phyloP scores from a whole-genome alignment of 1,140 invertebrate genomes.

The Aphelenchoides fujianensis region DNA sequence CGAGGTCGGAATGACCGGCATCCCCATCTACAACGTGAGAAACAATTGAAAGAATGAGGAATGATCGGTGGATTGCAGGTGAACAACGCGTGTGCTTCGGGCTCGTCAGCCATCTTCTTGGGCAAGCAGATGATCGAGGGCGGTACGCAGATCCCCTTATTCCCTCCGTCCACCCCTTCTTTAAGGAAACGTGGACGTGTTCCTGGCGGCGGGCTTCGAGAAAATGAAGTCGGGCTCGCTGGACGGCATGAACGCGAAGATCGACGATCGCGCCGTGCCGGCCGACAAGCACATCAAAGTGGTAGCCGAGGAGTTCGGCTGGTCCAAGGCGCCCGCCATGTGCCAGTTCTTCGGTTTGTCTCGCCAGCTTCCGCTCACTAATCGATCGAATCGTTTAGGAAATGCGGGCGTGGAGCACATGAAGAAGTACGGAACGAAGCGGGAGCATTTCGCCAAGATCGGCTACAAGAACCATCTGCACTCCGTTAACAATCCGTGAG shows the following conservation, averaged over 20 bases:
- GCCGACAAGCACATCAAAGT: slow-evolving; percentile 84
- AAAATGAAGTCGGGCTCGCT: slow-evolving; percentile 94
- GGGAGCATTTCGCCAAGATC: slow-evolving; percentile 90
- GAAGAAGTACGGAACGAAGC: slow-evolving; percentile 86
- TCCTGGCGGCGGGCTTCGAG: slow-evolving; percentile 90
- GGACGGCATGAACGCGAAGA: slow-evolving; percentile 68
- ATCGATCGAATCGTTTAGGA: slow-evolving; percentile 86
- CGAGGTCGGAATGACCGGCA: slow-evolving; percentile 87
- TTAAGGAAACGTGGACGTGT: slow-evolving; percentile 74
- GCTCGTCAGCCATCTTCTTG: slow-evolving; percentile 81
- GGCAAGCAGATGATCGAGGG: slow-evolving; percentile 84
- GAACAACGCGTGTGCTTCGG: slow-evolving; percentile 95
- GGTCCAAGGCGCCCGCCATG: slow-evolving; percentile 63
- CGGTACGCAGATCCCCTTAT: too few relatives aligned
- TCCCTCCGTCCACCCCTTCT: too few relatives aligned
- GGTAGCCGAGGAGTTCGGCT: slow-evolving; percentile 77
- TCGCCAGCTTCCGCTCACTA: too few relatives aligned
- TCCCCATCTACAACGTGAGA: slow-evolving; percentile 85
- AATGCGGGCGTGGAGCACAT: slow-evolving; percentile 94
- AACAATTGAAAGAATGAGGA: background rate
- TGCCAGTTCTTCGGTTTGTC: slow-evolving; percentile 84
- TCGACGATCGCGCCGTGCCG: slow-evolving; percentile 81
- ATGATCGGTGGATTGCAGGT: slow-evolving; percentile 65
- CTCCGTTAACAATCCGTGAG: slow-evolving; percentile 78
- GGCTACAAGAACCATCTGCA: slow-evolving; percentile 95